Evolutionary conservation across 2,888 invertebrate genomes (phyloP), one percentile per base, ranked within the genome.

Genomic region (Balanococcus diminutus): DNA sequence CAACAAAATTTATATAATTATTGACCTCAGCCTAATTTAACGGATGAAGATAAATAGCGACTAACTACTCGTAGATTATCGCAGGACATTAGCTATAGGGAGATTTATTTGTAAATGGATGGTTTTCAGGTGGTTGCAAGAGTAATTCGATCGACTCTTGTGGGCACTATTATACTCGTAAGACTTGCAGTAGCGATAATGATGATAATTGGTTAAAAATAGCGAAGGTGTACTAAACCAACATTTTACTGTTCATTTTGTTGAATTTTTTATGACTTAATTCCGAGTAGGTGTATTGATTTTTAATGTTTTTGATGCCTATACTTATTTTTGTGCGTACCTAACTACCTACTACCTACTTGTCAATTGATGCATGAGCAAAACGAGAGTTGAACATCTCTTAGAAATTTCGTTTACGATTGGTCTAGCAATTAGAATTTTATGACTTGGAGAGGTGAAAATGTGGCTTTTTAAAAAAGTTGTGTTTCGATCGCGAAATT

Each of bases 161-260:
- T 0, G 4, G 25, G 11, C 3, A n/a, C n/a, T n/a, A n/a, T n/a
- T n/a, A n/a, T n/a, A n/a, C n/a, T n/a, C n/a, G n/a, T n/a, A n/a
- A n/a, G n/a, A 42, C 9, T 42, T 11, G n/a, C n/a, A n/a, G n/a
- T n/a, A n/a, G n/a, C n/a, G n/a, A n/a, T 32, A 36, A 9, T n/a
- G 32, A 36, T 32, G 75, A 32, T 75, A 75, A 75, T 75, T 75
- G 75, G 75, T 32, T 32, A n/a, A 22, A 75, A 75, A 75, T 31
- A 1, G 56, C n/a, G n/a, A n/a, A n/a, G n/a, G n/a, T n/a, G n/a
- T n/a, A n/a, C n/a, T n/a, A n/a, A n/a, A n/a, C n/a, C n/a, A n/a
- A n/a, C n/a, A n/a, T n/a, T n/a, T n/a, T n/a, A n/a, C n/a, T 25
- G 61, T 28, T 28, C 61, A 67, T 67, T 67, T 67, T 67, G 19